Evolutionary conservation across 2,888 invertebrate species (phyloP).

Genomic region (Scaptomyza parva): DNA sequence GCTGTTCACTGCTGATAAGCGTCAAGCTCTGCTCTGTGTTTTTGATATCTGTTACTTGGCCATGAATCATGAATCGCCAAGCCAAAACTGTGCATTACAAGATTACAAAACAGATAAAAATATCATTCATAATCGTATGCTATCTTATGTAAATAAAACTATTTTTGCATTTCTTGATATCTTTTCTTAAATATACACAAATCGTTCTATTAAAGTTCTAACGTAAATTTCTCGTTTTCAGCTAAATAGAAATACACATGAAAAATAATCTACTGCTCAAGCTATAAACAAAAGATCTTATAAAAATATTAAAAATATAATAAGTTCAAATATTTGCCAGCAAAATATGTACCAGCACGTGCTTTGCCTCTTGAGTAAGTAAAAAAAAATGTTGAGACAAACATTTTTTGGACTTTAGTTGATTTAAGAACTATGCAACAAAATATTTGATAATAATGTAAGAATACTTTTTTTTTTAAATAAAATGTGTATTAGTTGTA

Average conservation of each 20-base stretch:
- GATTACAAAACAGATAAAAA: neutral
- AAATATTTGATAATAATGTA: neutral
- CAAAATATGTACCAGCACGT: slow-evolving; percentile 18
- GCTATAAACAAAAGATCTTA: neutral
- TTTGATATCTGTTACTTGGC: slow-evolving; percentile 8
- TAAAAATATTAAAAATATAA: neutral
- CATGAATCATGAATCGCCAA: slow-evolving; percentile 44
- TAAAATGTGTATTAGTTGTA: no score
- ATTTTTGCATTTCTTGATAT: slow-evolving; percentile 13
- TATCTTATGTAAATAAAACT: slow-evolving; percentile 13
- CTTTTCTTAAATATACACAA: neutral
- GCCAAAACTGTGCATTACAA: slow-evolving; percentile 6
- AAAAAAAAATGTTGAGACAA: neutral
- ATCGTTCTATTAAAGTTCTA: no score
- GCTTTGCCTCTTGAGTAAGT: slow-evolving; percentile 8
- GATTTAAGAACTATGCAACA: neutral
- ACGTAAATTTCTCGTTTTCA: no score
- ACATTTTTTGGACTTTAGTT: neutral
- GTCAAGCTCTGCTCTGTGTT: slow-evolving; percentile 13
- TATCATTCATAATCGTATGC: slow-evolving; percentile 24
- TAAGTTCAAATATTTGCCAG: neutral
- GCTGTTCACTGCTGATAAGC: slow-evolving; percentile 34
- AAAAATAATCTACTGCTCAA: slow-evolving; percentile 13
- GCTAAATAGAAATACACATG: no score
- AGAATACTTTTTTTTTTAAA: no score